Conservation (phyloP, 2,113 vertebrate genomes). For the Pelodiscus sinensis region DNA sequence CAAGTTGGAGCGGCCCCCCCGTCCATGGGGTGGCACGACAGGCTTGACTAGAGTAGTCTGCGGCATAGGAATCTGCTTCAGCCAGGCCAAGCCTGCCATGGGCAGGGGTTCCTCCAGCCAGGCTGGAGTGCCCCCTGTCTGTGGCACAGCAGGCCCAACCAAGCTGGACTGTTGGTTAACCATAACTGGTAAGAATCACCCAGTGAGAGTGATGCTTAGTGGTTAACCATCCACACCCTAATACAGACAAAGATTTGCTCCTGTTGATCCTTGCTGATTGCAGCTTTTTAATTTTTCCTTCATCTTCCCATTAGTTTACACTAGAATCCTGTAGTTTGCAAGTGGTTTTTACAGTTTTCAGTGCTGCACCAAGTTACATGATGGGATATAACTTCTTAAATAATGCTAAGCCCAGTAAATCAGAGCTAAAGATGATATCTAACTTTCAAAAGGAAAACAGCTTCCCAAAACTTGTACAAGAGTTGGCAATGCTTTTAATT, state of each 20-base stretch:
- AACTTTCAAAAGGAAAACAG: conserved; percentile 74
- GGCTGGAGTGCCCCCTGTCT: no score
- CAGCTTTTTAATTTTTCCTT: neutral
- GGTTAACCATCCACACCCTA: no score
- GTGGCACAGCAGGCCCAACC: no score
- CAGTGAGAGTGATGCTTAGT: no score
- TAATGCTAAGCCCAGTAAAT: conserved; percentile 72
- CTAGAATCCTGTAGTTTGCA: neutral
- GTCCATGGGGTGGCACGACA: no score
- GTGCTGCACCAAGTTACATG: conserved; percentile 30
- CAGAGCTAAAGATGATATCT: conserved; percentile 65
- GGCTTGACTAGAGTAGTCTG: no score
- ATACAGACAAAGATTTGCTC: neutral
- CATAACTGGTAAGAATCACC: no score
- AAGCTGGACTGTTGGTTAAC: no score
- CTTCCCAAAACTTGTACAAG: conserved; percentile 69
- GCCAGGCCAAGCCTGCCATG: no score
- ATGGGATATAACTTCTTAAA: conserved; percentile 40
- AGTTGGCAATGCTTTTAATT: conserved; percentile 74
- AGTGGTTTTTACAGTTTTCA: neutral
- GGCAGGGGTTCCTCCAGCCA: no score
- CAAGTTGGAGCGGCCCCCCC: no score
- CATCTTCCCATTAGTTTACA: neutral
- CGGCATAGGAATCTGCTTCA: no score
- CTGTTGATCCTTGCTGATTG: neutral